Percentiles rank a stretch among this genome's conserved stretches.
phyloP scores from a whole-genome alignment of 1,140 invertebrate species.

The Agrilus planipennis region DNA sequence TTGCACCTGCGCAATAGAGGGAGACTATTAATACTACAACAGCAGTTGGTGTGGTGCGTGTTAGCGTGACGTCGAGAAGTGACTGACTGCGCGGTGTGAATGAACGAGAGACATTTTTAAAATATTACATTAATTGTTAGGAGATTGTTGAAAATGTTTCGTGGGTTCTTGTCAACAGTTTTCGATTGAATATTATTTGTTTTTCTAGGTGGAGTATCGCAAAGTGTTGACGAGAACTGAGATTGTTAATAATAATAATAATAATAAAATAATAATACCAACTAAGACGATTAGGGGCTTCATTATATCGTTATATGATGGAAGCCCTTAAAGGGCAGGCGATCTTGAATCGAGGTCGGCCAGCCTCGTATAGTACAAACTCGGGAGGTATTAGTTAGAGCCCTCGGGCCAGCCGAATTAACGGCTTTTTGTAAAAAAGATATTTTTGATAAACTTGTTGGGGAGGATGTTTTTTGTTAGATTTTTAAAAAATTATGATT shows the following conservation, averaged over 20 bases:
- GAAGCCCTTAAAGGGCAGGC: slow-evolving; percentile 17
- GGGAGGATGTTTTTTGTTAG: slow-evolving; percentile 38
- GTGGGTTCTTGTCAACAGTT: no score
- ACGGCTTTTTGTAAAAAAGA: slow-evolving; percentile 29
- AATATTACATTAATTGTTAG: slow-evolving; percentile 34
- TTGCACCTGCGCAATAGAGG: no score
- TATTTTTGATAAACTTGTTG: slow-evolving; percentile 39
- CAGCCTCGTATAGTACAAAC: slow-evolving; percentile 32
- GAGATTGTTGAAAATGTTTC: slow-evolving; percentile 35
- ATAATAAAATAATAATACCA: slow-evolving; percentile 22
- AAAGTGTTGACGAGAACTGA: slow-evolving; percentile 5
- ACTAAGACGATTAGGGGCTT: slow-evolving; percentile 21
- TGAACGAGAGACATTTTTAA: slow-evolving; percentile 28
- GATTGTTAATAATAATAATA: slow-evolving; percentile 22
- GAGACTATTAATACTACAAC: no score
- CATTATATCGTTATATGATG: no score
- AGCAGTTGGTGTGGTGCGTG: no score
- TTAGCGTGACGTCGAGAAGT: slow-evolving; percentile 4
- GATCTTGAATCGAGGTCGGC: slow-evolving; percentile 30
- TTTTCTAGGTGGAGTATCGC: slow-evolving; percentile 4
- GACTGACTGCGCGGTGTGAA: slow-evolving; percentile 18
- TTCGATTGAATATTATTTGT: slow-evolving; percentile 9
- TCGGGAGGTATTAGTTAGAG: slow-evolving; percentile 29
- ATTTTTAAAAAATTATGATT: slow-evolving; percentile 30
- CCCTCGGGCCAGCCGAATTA: slow-evolving; percentile 3